Percentiles rank a stretch among this genome's conserved stretches.
Evolutionary conservation across 1,140 invertebrate genomes (phyloP).

Genomic region (Battus philenor): DNA sequence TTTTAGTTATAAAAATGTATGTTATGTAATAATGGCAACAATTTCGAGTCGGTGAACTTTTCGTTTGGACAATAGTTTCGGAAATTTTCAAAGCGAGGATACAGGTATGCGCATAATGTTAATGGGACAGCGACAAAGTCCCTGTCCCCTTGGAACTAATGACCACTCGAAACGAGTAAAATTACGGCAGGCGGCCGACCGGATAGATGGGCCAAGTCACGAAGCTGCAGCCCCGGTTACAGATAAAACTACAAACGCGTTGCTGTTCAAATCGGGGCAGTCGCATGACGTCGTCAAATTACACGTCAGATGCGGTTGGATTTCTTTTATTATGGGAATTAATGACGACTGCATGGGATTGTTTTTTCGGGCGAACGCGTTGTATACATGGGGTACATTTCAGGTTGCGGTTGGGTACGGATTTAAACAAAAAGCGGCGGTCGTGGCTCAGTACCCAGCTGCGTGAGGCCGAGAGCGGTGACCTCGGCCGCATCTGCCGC

Average conservation of each 20-base stretch:
- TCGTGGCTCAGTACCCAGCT: conserved; percentile 46
- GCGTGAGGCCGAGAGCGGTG: conserved; percentile 49
- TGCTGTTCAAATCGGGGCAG: conserved; percentile 34
- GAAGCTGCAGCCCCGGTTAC: conserved; percentile 37
- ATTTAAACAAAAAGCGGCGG: conserved; percentile 20
- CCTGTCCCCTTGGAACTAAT: conserved; percentile 60
- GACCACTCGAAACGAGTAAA: conserved; percentile 62
- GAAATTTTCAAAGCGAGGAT: conserved; percentile 20
- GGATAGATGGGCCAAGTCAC: conserved; percentile 53
- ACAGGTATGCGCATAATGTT: conserved; percentile 47
- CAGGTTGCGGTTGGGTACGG: not conserved
- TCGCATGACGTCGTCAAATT: conserved; percentile 16
- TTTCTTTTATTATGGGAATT: no score
- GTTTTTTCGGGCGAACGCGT: no score
- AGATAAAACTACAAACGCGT: conserved; percentile 40
- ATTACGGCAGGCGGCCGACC: conserved; percentile 47
- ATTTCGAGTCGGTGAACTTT: no score
- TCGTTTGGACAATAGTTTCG: no score
- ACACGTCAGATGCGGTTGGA: not conserved
- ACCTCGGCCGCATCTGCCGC: conserved; percentile 58
- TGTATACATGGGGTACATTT: conserved; percentile 20
- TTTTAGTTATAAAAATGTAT: no score
- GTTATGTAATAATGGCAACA: no score
- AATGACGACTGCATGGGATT: no score
- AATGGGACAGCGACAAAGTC: conserved; percentile 54